phyloP scores from a whole-genome alignment of 2,888 invertebrate species.

The Rambutsinella grinnellia region DNA sequence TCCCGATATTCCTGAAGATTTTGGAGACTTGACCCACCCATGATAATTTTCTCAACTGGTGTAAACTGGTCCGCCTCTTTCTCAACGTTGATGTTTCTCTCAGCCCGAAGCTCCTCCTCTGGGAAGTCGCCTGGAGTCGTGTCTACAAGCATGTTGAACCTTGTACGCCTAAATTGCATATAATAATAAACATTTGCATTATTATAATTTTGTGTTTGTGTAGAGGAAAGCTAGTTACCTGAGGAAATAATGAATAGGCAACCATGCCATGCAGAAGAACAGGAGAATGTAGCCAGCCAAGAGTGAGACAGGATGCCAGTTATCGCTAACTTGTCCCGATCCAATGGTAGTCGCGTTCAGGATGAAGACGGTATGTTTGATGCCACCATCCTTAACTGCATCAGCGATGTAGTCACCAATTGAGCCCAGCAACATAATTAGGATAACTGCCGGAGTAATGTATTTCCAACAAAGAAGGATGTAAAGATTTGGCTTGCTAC shows the following conservation, averaged over 20 bases:
- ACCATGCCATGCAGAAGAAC: slow-evolving; percentile 22
- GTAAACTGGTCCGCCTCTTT: slow-evolving; percentile 40
- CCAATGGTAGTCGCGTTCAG: not conserved
- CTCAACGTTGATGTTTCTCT: slow-evolving; percentile 25
- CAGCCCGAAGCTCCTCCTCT: slow-evolving; percentile 39
- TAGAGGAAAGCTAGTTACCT: not conserved
- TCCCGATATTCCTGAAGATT: slow-evolving; percentile 32
- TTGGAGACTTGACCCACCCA: slow-evolving; percentile 23
- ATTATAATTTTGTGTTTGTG: not conserved
- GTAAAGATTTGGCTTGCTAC: slow-evolving; percentile 86
- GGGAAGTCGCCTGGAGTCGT: slow-evolving; percentile 38
- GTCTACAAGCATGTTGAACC: not conserved
- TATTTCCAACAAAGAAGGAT: slow-evolving; percentile 97
- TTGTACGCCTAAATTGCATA: slow-evolving; percentile 1
- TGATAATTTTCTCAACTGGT: slow-evolving; percentile 22
- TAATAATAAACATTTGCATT: not conserved
- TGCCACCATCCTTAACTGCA: not conserved
- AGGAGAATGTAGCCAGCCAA: slow-evolving; percentile 26
- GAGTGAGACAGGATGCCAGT: not conserved
- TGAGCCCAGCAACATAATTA: too few species aligned
- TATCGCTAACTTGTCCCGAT: not conserved
- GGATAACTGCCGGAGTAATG: slow-evolving; percentile 89
- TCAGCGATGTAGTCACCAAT: not conserved
- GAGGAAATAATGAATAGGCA: slow-evolving; percentile 15
- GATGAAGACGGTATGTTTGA: slow-evolving; percentile 20